Percentiles rank a stretch among this genome's conserved stretches.
Evolutionary conservation across 2,113 vertebrate genomes (phyloP).

Genomic region (Callionymus lyra): DNA sequence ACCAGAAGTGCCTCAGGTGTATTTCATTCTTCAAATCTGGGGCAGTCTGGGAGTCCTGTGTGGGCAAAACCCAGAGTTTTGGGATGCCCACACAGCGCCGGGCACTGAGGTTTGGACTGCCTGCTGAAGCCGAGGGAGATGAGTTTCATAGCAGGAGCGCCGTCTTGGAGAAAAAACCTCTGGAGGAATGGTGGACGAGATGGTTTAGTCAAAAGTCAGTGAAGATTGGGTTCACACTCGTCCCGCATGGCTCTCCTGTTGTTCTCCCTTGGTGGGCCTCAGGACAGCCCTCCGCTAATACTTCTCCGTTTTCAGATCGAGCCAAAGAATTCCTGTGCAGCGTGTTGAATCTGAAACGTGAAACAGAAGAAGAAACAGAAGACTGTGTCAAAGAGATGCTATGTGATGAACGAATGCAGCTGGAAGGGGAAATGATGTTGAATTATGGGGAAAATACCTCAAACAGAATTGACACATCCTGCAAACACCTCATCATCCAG

Average conservation of each 20-base stretch:
- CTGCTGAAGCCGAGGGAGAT: constrained; percentile 35
- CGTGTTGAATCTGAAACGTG: constrained; percentile 31
- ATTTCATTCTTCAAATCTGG: constrained; percentile 45
- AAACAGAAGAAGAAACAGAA: constrained; percentile 30
- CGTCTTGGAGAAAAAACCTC: constrained; percentile 32
- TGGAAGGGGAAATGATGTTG: no score
- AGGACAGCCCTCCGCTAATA: constrained; percentile 5
- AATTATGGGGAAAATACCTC: no score
- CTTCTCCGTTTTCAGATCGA: constrained; percentile 6
- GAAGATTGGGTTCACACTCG: constrained; percentile 35
- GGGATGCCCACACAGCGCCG: constrained; percentile 48
- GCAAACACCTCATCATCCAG: background rate
- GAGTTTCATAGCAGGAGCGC: constrained; percentile 55
- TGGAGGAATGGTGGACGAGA: constrained; percentile 14
- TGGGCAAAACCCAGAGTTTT: constrained; percentile 49
- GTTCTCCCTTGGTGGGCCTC: constrained; percentile 4
- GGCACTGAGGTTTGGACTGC: constrained; percentile 36
- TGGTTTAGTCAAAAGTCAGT: constrained; percentile 41
- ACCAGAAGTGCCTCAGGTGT: constrained; percentile 36
- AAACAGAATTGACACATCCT: background rate
- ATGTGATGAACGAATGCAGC: no score
- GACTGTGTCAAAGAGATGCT: no score
- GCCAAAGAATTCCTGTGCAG: constrained; percentile 24
- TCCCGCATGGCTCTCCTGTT: constrained; percentile 58
- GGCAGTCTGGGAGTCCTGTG: constrained; percentile 48